Base-by-base conservation (phyloP, 2,888 invertebrate genomes). In the Slavum lentiscoides region DNA sequence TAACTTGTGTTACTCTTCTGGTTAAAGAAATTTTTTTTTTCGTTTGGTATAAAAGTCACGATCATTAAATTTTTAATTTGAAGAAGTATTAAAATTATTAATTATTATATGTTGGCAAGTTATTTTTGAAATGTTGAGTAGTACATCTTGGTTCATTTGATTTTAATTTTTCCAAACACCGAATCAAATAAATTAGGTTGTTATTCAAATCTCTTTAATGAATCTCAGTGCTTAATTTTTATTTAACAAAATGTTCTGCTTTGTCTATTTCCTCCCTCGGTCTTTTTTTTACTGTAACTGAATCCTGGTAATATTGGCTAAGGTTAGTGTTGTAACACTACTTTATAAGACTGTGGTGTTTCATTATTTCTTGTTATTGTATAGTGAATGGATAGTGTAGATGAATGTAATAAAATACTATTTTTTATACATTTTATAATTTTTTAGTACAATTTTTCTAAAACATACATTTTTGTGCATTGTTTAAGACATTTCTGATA, bases 381-480 rank as follows among this genome's bases (percentile, higher is more conserved):
- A 80, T 70, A 43, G 62, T 70, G 55, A 70, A 80, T 19, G 23
- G 69, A 59, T 80, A 80, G 64, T 66, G 23, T 80, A 77, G 80
- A 72, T 70, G 55, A 72, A 64, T 80, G 62, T 80, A 58, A 80
- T 80, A 72, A 80, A 72, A 58, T 72, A 80, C 70, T 80, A 80
- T 80, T 80, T 80, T 80, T 80, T 80, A 80, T 80, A 80, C 72
- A 80, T 80, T 80, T 80, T 80, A 80, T 80, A 80, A 80, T 80
- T 80, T 80, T 80, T 80, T 80, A 80, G 80, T 55, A 80, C 55
- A 77, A 69, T 62, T 69, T 70, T 77, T 67, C 66, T 75, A 75
- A 75, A 59, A 66, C 30, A 58, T 66, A 66, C n/a, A 68, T 68
- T 49, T 59, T 67, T 68, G 59, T 61, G 68, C 75, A 75, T 74